phyloP scores from a whole-genome alignment of 2,113 vertebrate genomes.

The Sciurus niger region DNA sequence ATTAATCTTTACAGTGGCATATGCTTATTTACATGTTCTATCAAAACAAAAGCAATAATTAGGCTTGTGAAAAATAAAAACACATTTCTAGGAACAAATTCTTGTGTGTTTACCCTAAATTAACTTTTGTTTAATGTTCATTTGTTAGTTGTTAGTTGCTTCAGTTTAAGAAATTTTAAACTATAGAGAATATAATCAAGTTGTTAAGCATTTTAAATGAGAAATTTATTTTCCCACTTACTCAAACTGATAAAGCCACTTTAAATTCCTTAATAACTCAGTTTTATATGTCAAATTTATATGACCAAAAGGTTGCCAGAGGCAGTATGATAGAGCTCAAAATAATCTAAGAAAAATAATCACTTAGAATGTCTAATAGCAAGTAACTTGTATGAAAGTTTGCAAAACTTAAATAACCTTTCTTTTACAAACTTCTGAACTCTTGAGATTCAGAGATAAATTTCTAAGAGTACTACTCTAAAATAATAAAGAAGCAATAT shows the following conservation, averaged over 20 bases:
- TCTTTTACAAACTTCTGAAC: constrained; percentile 10
- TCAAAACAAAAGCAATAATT: constrained; percentile 21
- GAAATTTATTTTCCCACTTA: constrained; percentile 43
- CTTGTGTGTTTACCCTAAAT: constrained; percentile 4
- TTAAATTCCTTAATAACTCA: constrained; percentile 53
- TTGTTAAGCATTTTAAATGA: constrained; percentile 18
- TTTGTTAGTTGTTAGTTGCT: neutral
- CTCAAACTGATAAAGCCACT: neutral
- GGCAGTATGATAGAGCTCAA: constrained; percentile 44
- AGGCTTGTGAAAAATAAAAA: neutral
- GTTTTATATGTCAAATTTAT: constrained; percentile 46
- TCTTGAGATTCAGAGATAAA: neutral
- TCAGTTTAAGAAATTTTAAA: constrained; percentile 9
- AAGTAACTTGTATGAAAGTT: constrained; percentile 37
- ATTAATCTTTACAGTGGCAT: neutral
- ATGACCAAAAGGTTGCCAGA: neutral
- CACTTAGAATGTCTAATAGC: constrained; percentile 55
- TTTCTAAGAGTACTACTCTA: neutral
- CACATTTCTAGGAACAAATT: neutral
- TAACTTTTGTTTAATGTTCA: neutral
- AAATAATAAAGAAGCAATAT: constrained; percentile 45
- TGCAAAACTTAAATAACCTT: constrained; percentile 60
- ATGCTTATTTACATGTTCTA: neutral
- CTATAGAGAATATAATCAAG: neutral
- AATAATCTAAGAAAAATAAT: constrained; percentile 53